These are phyloP conservation scores for Aix galericulata DNA, from an alignment of 2,113 vertebrate genomes.

Conservation along the genomic window DNA sequence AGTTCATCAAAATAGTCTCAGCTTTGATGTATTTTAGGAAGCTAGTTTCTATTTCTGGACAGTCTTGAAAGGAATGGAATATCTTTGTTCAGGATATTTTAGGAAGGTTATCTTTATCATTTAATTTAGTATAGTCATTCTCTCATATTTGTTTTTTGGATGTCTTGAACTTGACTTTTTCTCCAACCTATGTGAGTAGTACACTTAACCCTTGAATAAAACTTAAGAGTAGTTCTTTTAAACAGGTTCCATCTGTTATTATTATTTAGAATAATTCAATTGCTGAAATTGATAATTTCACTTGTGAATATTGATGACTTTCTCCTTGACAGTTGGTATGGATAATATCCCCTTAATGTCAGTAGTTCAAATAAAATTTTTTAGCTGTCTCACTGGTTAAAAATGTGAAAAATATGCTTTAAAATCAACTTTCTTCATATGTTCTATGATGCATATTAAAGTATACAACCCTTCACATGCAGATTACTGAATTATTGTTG, in stretches of 20 bases:
- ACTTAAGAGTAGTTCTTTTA: neutral
- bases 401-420: neutral
- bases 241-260: neutral
- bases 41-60: neutral
- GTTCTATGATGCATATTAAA: neutral
- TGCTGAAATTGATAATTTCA: neutral
- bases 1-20: neutral
- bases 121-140: neutral
- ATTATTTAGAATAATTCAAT: neutral
- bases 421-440: neutral
- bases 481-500: neutral
- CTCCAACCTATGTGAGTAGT: neutral
- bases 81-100: neutral
- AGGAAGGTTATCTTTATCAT: neutral
- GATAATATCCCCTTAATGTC: neutral
- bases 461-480: neutral
- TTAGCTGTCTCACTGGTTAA: neutral
- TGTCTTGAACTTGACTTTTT: neutral
- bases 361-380: neutral
- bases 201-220: neutral
- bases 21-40: neutral
- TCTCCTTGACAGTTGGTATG: neutral
- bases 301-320: neutral
- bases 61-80: neutral
- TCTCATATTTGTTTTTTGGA: neutral